Evolutionary conservation across 2,113 vertebrate species (phyloP), one percentile per base, ranked within the genome.

Genomic region (Pheucticus melanocephalus): DNA sequence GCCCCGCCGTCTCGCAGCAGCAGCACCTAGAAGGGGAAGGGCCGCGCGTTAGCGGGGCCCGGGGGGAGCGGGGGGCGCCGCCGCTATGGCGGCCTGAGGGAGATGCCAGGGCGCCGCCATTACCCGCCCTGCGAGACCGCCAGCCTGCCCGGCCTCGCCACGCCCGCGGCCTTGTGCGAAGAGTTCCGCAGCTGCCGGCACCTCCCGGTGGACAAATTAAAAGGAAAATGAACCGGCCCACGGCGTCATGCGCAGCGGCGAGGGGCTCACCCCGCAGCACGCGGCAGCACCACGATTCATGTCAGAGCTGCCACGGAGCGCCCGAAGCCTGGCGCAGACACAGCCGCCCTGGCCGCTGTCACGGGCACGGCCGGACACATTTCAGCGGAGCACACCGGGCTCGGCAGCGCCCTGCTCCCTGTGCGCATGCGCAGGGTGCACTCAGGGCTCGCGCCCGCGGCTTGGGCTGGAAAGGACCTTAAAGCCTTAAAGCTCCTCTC

Each of bases 371-470:
- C 51, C 94, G 94, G 92, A 90, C 90, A 7, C 61, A 21, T 88
- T 92, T 88, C 48, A 10, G 33, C 4, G 2, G 4, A 5, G 30
- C 68, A 76, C 89, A 60, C 1, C 0, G 22, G 23, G 30, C 11
- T 3, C 13, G 17, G 27, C 47, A 6, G 60, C 20, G 17, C 59
- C 1, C 27, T 0, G 1, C 45, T 4, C 2, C 8, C 13, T 6
- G 0, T 0, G 1, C 72, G 56, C 95, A n/a, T 33, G 89, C 87
- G 90, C 42, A 37, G 0, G 1, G 12, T 9, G 27, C 33, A 2
- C 68, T 4, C 12, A 1, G 20, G 0, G 15, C 10, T 48, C 1
- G 2, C 4, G 1, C 8, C 8, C 2, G 3, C 0, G 17, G 7
- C 1, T 11, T 1, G 9, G 1, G 17, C 22, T 6, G 27, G 21